Evolutionary conservation across 2,888 invertebrate species (phyloP).

Genomic region (Synergus japonicus): DNA sequence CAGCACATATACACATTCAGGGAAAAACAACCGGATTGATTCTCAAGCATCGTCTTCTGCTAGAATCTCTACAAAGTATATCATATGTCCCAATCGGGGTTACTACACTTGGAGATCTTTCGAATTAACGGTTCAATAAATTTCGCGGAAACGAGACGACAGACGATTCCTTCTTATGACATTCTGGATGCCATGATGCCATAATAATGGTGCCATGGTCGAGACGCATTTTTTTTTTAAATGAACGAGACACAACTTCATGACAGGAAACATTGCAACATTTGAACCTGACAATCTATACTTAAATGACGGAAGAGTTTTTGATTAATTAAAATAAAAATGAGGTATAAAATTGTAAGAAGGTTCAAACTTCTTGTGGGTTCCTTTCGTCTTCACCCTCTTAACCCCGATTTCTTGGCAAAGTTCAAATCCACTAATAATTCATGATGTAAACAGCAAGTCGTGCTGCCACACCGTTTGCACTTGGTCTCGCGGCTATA

Average conservation of each 20-base stretch:
- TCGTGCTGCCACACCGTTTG: slow-evolving; percentile 48
- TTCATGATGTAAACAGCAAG: slow-evolving; percentile 58
- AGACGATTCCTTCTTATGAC: slow-evolving; percentile 36
- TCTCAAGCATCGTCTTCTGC: background rate
- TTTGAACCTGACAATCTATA: too few relatives aligned
- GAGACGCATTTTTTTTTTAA: slow-evolving; percentile 6
- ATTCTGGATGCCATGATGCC: background rate
- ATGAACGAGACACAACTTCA: too few relatives aligned
- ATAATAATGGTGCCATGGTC: slow-evolving; percentile 32
- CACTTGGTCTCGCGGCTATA: slow-evolving; percentile 59
- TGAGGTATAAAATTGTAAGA: background rate
- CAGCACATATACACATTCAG: slow-evolving; percentile 54
- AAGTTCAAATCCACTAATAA: slow-evolving; percentile 62
- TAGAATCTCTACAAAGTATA: slow-evolving; percentile 8
- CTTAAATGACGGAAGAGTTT: background rate
- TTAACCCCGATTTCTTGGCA: slow-evolving; percentile 16
- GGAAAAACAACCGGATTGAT: slow-evolving; percentile 60
- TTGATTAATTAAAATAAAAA: background rate
- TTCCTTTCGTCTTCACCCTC: background rate
- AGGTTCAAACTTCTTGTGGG: slow-evolving; percentile 15
- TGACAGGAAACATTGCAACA: too few relatives aligned
- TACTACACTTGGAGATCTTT: background rate
- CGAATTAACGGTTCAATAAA: slow-evolving; percentile 37
- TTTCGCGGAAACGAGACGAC: slow-evolving; percentile 22
- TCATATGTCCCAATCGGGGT: slow-evolving; percentile 1